Base-by-base conservation (phyloP, 2,888 invertebrate species). In the Drosophila merina region DNA sequence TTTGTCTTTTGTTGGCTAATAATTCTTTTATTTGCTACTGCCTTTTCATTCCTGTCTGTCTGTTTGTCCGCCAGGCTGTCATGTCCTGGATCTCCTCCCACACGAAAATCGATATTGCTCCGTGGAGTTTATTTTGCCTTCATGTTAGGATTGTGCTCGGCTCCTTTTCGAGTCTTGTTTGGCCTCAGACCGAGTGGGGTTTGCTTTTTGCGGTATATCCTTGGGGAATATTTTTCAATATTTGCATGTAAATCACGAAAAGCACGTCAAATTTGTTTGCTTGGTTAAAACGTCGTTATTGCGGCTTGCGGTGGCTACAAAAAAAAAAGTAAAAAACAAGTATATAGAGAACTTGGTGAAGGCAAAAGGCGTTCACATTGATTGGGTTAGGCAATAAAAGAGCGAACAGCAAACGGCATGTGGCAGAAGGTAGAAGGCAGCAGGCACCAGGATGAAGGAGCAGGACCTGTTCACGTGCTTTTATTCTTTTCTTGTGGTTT, bases 191-290 rank as follows among this genome's bases (percentile, higher is more conserved):
- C 59, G 62, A 49, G 77, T 45, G 71, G 57, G 82, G 84, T 75
- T 82, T 82, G 74, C 79, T 78, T 81, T 82, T 79, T 85, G 85
- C 84, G 82, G 78, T 52, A 62, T 88, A 86, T 79, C 84, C 80
- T 80, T 75, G 78, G 79, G 86, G 84, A 89, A 84, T 83, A 87
- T 87, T 86, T 79, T 81, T 87, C 82, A 86, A 89, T 89, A 89
- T 89, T 89, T 89, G 88, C 89, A 89, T 89, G 87, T 80, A 88
- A 89, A 89, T 89, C 89, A 89, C 88, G 87, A 83, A 88, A 87
- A 83, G 87, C 88, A 88, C 88, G 88, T 88, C 87, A 87, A 87
- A 88, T 86, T 86, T 86, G 87, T 86, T 86, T 86, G 80, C 83
- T 86, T 86, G 83, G 85, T 85, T 86, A 82, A 84, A 82, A 84